Evolutionary conservation across 2,888 invertebrate species (phyloP).

Genomic region (Ichneumon xanthorius): DNA sequence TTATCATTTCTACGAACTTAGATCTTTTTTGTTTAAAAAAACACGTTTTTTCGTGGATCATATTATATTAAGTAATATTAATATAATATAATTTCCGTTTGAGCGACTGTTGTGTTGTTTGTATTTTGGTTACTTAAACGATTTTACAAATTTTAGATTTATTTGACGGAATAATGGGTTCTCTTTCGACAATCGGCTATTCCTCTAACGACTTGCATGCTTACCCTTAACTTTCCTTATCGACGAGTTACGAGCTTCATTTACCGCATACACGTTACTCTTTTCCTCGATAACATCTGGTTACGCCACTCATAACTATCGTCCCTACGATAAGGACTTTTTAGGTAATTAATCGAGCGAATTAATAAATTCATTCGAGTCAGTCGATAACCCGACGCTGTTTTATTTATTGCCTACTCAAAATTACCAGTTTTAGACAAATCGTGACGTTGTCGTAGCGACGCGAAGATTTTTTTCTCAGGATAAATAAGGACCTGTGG

Average conservation of each 20-base stretch:
- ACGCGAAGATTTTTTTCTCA: neutral
- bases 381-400: slow-evolving; percentile 18
- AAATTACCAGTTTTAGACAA: neutral
- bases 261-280: slow-evolving; percentile 40
- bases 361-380: slow-evolving; percentile 20
- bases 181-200: slow-evolving; percentile 5
- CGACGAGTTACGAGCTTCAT: slow-evolving; percentile 23
- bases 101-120: neutral
- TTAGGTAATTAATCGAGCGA: slow-evolving; percentile 48
- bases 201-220: slow-evolving; percentile 29
- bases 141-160: slow-evolving; percentile 24
- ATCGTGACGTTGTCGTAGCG: neutral
- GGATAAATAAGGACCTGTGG: neutral
- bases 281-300: slow-evolving; percentile 42
- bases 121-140: slow-evolving; percentile 2
- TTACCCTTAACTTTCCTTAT: slow-evolving; percentile 19
- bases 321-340: slow-evolving; percentile 30
- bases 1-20: slow-evolving; percentile 76
- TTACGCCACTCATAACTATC: slow-evolving; percentile 34
- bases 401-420: neutral
- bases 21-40: slow-evolving; percentile 22
- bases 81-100: neutral
- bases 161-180: neutral
- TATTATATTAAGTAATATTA: neutral
- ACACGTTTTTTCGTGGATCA: neutral